phyloP scores from a whole-genome alignment of 2,797 vertebrate species.

The Pantherophis vulpinus region DNA sequence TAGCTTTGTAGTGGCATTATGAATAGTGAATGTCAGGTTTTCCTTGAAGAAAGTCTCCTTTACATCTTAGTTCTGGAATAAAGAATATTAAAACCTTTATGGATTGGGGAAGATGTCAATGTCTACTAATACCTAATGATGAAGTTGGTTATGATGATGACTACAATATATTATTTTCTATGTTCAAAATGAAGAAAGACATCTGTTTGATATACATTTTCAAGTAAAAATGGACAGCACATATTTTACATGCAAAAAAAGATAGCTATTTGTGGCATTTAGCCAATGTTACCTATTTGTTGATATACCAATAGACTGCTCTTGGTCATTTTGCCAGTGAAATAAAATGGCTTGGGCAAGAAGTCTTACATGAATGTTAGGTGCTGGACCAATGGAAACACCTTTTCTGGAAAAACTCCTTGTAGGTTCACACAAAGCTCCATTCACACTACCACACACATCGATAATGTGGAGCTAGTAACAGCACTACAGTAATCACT shows the following conservation, averaged over 20 bases:
- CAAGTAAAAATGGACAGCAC: not conserved
- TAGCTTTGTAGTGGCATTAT: not conserved
- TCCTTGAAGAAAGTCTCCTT: not conserved
- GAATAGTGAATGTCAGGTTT: not conserved
- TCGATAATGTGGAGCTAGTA: not conserved
- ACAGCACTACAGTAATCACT: not conserved
- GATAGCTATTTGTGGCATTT: not conserved
- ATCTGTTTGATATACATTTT: not conserved
- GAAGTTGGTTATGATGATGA: not conserved
- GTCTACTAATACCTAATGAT: not conserved
- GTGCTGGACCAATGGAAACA: not conserved
- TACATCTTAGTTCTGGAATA: not conserved
- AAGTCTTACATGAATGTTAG: not conserved
- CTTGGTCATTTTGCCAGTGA: not conserved
- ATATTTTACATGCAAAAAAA: not conserved
- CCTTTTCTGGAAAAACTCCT: not conserved
- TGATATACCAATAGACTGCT: not conserved
- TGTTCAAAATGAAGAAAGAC: not conserved
- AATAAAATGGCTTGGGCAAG: not conserved
- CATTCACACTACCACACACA: not conserved
- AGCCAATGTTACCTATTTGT: not conserved
- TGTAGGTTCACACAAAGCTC: not conserved
- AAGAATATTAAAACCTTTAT: not conserved
- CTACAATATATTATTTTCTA: not conserved
- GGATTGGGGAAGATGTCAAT: not conserved